phyloP scores from a whole-genome alignment of 2,113 vertebrate genomes.

The Cynopterus brachyotis region DNA sequence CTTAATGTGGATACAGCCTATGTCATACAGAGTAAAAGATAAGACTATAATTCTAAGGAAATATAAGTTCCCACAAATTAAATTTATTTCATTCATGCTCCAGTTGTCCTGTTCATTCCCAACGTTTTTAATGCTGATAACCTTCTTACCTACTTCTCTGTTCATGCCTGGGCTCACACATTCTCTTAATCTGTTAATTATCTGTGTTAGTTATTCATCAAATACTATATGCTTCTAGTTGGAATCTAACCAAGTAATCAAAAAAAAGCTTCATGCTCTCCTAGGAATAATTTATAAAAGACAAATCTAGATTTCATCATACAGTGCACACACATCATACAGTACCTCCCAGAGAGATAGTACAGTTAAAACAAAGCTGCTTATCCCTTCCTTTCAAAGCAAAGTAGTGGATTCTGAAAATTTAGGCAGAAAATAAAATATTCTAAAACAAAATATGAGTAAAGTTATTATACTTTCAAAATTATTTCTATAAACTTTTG shows the following conservation, averaged over 20 bases:
- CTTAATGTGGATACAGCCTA: background rate
- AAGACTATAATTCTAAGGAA: conserved; percentile 17
- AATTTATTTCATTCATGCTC: conserved; percentile 42
- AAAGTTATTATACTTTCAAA: conserved; percentile 31
- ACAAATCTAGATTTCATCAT: conserved; percentile 28
- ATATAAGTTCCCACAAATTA: conserved; percentile 43
- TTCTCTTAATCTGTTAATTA: conserved; percentile 70
- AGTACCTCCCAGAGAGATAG: background rate
- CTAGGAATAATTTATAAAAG: conserved; percentile 27
- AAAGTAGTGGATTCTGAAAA: background rate
- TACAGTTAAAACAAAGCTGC: conserved; percentile 2
- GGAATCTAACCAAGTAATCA: conserved; percentile 29
- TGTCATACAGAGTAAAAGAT: background rate
- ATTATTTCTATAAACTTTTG: background rate
- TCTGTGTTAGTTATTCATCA: conserved; percentile 69
- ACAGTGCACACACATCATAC: background rate
- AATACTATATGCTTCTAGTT: conserved; percentile 43
- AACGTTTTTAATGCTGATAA: conserved; percentile 43
- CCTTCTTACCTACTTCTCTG: conserved; percentile 13
- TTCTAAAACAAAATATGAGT: background rate
- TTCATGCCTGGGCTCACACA: conserved; percentile 52
- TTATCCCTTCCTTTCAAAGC: conserved; percentile 32
- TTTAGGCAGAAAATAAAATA: conserved; percentile 16
- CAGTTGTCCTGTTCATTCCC: conserved; percentile 29
- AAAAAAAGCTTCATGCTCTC: background rate